These are phyloP conservation scores for Stegostoma tigrinum DNA, from an alignment of 2,113 vertebrate genomes.

Conservation along the genomic window DNA sequence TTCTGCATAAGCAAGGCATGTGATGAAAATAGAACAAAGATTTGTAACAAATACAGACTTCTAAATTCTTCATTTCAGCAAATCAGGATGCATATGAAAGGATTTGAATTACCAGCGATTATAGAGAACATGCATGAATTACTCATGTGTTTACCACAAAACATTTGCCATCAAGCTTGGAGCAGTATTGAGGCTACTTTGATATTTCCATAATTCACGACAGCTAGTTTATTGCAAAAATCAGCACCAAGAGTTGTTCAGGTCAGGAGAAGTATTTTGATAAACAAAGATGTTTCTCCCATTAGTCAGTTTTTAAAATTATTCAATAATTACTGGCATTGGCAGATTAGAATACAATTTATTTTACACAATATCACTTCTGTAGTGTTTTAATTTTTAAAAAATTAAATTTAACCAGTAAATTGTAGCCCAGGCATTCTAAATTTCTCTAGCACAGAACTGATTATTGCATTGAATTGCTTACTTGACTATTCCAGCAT, in stretches of 20 bases:
- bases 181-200: neutral
- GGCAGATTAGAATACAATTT: neutral
- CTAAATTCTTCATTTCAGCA: neutral
- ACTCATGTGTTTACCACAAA: neutral
- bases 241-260: neutral
- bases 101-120: neutral
- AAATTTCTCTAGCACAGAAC: neutral
- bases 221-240: neutral
- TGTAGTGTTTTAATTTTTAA: neutral
- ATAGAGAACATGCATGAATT: neutral
- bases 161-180: neutral
- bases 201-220: neutral
- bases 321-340: neutral
- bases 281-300: neutral
- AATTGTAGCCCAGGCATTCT: neutral
- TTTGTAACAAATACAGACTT: neutral
- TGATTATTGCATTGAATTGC: neutral
- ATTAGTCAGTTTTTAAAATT: conserved; percentile 9
- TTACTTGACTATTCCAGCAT: neutral
- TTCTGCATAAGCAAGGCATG: no score
- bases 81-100: neutral
- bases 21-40: no score
- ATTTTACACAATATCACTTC: neutral
- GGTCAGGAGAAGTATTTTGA: neutral
- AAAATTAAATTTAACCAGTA: neutral